Conservation (phyloP, 2,113 vertebrate genomes). For the Guaruba guarouba region DNA sequence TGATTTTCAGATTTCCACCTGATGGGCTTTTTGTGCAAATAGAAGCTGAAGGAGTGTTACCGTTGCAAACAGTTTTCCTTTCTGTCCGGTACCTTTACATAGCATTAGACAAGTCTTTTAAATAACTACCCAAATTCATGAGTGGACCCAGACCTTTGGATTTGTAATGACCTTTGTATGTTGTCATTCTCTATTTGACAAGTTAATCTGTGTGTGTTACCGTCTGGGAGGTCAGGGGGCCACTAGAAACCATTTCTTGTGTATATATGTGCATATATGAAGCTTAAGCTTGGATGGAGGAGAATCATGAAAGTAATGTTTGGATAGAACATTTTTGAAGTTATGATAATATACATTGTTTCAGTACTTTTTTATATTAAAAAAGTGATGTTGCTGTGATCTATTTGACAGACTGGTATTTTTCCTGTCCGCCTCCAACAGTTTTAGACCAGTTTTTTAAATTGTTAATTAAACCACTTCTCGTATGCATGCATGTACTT, state of each 20-base stretch:
- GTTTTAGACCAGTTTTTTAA: not conserved
- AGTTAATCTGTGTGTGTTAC: not conserved
- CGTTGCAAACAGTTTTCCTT: not conserved
- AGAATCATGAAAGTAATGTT: not conserved
- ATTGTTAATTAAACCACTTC: not conserved
- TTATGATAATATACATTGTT: not conserved
- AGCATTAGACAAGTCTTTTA: not conserved
- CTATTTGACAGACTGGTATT: not conserved
- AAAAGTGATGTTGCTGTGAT: not conserved
- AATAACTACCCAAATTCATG: not conserved
- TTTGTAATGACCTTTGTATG: slow-evolving; percentile 17
- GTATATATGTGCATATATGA: fast-evolving
- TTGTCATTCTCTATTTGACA: not conserved
- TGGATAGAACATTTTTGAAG: not conserved
- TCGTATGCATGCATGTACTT: fast-evolving
- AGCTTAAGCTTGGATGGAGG: not conserved
- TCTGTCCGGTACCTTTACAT: not conserved
- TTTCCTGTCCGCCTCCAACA: not conserved
- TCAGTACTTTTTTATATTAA: not conserved
- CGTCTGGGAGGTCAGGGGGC: not conserved
- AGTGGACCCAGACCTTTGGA: not conserved
- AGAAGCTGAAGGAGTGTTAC: not conserved
- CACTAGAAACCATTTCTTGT: not conserved
- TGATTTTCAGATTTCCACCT: not conserved
- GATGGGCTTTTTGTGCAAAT: not conserved